Percentiles rank a stretch among this genome's conserved stretches.
phyloP scores from a whole-genome alignment of 2,797 vertebrate genomes.

The Hoplostethus atlanticus region DNA sequence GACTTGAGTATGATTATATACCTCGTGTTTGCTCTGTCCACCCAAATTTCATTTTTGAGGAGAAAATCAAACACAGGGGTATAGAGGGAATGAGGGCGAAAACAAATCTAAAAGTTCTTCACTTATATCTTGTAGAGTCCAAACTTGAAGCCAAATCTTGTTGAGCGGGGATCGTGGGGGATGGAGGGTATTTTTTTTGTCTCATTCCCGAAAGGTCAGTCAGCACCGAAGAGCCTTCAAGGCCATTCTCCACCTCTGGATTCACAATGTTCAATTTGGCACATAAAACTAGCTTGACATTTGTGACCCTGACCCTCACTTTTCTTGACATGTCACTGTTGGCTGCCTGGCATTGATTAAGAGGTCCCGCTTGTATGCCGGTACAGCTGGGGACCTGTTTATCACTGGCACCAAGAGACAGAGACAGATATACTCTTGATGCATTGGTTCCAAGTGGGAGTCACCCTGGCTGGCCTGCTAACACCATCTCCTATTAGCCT shows the following conservation, averaged over 20 bases:
- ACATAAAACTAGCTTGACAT: slow-evolving; percentile 48
- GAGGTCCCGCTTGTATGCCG: slow-evolving; percentile 48
- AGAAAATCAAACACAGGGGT: background rate
- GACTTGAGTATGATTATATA: slow-evolving; percentile 23
- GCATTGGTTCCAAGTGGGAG: slow-evolving; percentile 6
- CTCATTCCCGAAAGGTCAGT: slow-evolving; percentile 41
- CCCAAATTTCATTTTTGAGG: slow-evolving; percentile 15
- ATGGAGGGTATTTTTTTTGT: slow-evolving; percentile 30
- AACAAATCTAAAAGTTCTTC: slow-evolving; percentile 8
- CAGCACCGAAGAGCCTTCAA: slow-evolving; percentile 31
- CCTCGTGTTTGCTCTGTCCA: slow-evolving; percentile 21
- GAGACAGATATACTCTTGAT: background rate
- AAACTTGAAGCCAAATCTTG: slow-evolving; percentile 13
- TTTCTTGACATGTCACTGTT: slow-evolving; percentile 45
- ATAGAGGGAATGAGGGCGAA: slow-evolving; percentile 4
- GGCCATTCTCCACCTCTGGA: slow-evolving; percentile 19
- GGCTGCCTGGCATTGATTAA: slow-evolving; percentile 68
- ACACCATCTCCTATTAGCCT: background rate
- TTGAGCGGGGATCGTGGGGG: slow-evolving; percentile 1
- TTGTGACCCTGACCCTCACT: slow-evolving; percentile 57
- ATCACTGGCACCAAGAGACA: slow-evolving; percentile 28
- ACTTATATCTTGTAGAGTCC: slow-evolving; percentile 10
- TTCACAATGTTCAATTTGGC: slow-evolving; percentile 61
- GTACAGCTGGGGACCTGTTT: slow-evolving; percentile 67
- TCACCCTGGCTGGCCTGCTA: slow-evolving; percentile 7